These are phyloP conservation scores for Drosophila lutescens DNA, from an alignment of 2,888 invertebrate species.

Conservation along the genomic window DNA sequence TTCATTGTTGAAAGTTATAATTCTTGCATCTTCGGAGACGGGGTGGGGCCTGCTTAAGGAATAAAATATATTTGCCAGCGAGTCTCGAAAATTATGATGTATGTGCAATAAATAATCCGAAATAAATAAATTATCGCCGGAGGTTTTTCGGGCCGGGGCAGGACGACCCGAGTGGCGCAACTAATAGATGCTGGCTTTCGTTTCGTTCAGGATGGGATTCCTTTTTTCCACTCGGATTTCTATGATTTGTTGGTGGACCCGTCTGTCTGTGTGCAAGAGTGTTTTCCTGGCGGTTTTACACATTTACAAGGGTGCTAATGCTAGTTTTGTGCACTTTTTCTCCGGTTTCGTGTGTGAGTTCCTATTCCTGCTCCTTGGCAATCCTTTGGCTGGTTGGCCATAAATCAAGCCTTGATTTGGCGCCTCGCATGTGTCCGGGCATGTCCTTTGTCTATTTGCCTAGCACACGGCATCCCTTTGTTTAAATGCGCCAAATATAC, in stretches of 20 bases:
- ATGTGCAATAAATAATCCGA: conserved; percentile 83
- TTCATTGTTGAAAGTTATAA: conserved; percentile 78
- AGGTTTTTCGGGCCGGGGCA: conserved; percentile 27
- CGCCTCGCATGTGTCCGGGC: conserved; percentile 62
- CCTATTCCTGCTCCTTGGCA: conserved; percentile 41
- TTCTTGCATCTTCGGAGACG: conserved; percentile 60
- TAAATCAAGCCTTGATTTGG: conserved; percentile 79
- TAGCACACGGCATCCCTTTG: conserved; percentile 74
- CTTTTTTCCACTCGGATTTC: conserved; percentile 15
- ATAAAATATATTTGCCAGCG: conserved; percentile 69
- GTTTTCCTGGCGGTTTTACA: conserved; percentile 74
- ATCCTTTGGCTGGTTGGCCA: conserved; percentile 60
- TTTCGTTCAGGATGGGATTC: conserved; percentile 37
- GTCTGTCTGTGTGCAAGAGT: conserved; percentile 24
- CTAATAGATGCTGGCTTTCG: conserved; percentile 68
- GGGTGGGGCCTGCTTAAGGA: conserved; percentile 49
- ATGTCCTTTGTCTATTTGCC: conserved; percentile 73
- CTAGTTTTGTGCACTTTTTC: conserved; percentile 65
- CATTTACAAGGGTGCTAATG: conserved; percentile 78
- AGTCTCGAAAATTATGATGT: conserved; percentile 78
- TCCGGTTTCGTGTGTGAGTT: conserved; percentile 37
- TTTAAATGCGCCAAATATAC: conserved; percentile 75
- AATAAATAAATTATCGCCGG: conserved; percentile 82
- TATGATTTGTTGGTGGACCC: conserved; percentile 63
- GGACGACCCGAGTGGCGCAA: conserved; percentile 67